A percentile compares a stretch with the other conserved stretches of the same genome.
phyloP scores from a whole-genome alignment of 2,888 invertebrate species.

The Lysandra bellargus region DNA sequence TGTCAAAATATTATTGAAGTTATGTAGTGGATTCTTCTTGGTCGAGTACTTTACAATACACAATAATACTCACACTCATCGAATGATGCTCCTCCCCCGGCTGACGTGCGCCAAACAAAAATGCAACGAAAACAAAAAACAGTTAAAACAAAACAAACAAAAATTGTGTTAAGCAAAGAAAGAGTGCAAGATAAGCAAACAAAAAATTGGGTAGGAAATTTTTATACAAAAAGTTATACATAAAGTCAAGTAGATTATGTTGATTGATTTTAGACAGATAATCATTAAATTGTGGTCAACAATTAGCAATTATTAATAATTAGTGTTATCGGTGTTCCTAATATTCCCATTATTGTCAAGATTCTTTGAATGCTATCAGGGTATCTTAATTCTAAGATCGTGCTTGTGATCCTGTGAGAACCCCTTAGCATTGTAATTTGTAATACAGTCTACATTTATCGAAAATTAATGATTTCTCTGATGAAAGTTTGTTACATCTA shows the following conservation, averaged over 20 bases:
- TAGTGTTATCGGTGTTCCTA: neutral
- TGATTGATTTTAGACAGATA: neutral
- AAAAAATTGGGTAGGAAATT: neutral
- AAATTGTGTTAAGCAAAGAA: conserved; percentile 46
- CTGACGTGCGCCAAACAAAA: conserved; percentile 74
- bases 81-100: conserved; percentile 86
- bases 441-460: neutral
- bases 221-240: neutral
- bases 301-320: neutral
- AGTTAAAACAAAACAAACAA: conserved; percentile 68
- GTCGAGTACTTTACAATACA: conserved; percentile 36
- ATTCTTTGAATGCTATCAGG: conserved; percentile 15
- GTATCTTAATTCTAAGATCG: neutral
- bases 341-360: conserved; percentile 26
- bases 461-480: neutral
- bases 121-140: conserved; percentile 75
- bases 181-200: conserved; percentile 17
- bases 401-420: conserved; percentile 21
- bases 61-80: conserved; percentile 83
- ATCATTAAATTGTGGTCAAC: neutral
- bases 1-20: too few species aligned
- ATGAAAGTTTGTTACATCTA: neutral
- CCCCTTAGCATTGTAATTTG: neutral
- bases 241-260: neutral
- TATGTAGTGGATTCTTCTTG: neutral